These are phyloP conservation scores for Pseudorectes ferrugineus DNA, from an alignment of 2,113 vertebrate genomes.

Conservation along the genomic window DNA sequence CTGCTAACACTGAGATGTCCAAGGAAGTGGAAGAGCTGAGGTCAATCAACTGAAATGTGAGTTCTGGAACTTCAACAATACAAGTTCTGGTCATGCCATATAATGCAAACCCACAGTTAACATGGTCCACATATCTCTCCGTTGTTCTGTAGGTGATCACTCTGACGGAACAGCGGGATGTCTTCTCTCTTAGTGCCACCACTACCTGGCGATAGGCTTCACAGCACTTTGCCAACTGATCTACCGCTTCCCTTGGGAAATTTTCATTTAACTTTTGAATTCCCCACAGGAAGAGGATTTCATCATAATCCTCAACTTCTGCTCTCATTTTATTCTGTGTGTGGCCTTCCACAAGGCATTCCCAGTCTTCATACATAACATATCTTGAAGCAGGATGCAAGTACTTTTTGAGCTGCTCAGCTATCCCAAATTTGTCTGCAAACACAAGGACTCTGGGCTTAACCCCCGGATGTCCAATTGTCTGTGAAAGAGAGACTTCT, in stretches of 20 bases:
- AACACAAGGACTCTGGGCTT: slow-evolving; percentile 77
- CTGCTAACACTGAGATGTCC: slow-evolving; percentile 74
- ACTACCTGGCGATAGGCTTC: slow-evolving; percentile 79
- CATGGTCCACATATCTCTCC: slow-evolving; percentile 70
- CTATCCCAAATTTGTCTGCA: slow-evolving; percentile 78
- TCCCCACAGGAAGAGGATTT: slow-evolving; percentile 81
- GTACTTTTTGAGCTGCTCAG: slow-evolving; percentile 69
- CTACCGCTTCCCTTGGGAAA: slow-evolving; percentile 57
- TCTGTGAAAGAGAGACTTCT: not conserved
- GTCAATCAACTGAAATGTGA: slow-evolving; percentile 83
- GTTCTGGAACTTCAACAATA: slow-evolving; percentile 69
- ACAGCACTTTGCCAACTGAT: slow-evolving; percentile 74
- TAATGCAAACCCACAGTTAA: slow-evolving; percentile 80
- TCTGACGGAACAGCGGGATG: slow-evolving; percentile 32
- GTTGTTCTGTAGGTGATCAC: slow-evolving; percentile 81
- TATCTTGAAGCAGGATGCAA: slow-evolving; percentile 68
- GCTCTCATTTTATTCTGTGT: slow-evolving; percentile 25
- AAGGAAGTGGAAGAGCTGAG: slow-evolving; percentile 73
- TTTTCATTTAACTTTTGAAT: slow-evolving; percentile 72
- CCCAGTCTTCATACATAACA: slow-evolving; percentile 59
- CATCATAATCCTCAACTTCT: slow-evolving; percentile 49
- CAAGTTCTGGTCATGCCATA: slow-evolving; percentile 82
- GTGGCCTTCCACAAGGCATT: not conserved
- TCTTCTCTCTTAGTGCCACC: slow-evolving; percentile 68
- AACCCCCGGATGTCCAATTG: not conserved